A percentile compares a stretch with the other conserved stretches of the same genome.
These are phyloP conservation scores for Oscheius sp. DNA, from an alignment of 2,888 invertebrate species.

Conservation along the genomic window DNA sequence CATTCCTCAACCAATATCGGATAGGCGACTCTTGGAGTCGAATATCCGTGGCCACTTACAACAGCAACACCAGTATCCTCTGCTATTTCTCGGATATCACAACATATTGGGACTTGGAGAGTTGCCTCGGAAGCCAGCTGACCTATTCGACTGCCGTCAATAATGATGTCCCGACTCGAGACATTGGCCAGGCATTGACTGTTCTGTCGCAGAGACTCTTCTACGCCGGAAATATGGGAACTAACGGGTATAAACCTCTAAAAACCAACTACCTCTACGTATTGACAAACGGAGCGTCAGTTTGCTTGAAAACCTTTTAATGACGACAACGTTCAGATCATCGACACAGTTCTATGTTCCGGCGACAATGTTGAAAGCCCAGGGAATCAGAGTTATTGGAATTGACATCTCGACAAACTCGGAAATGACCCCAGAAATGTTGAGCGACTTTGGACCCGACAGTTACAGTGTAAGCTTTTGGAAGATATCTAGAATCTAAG, in stretches of 20 bases:
- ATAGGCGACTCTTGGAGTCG: conserved; percentile 44
- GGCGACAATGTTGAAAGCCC: conserved; percentile 33
- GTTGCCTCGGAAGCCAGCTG: conserved; percentile 34
- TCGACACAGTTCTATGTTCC: conserved; percentile 26
- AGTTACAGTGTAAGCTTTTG: conserved; percentile 34
- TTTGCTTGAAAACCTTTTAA: neutral
- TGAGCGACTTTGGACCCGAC: conserved; percentile 41
- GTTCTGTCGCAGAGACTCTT: neutral
- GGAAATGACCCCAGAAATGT: conserved; percentile 28
- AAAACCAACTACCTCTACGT: conserved; percentile 48
- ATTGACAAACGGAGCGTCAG: conserved; percentile 45
- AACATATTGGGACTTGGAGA: conserved; percentile 47
- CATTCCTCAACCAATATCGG: conserved; percentile 40
- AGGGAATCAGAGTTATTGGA: conserved; percentile 42
- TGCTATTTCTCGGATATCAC: conserved; percentile 41
- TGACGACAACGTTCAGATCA: conserved; percentile 37
- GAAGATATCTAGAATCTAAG: neutral
- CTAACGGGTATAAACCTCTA: conserved; percentile 42
- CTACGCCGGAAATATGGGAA: neutral
- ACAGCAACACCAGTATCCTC: conserved; percentile 39
- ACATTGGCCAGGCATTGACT: conserved; percentile 13
- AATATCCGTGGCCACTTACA: conserved; percentile 48
- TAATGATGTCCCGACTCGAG: neutral
- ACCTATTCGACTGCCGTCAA: conserved; percentile 5
- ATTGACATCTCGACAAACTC: conserved; percentile 41